Evolutionary conservation across 1,140 invertebrate genomes (phyloP).

Genomic region (Capitella teleta): DNA sequence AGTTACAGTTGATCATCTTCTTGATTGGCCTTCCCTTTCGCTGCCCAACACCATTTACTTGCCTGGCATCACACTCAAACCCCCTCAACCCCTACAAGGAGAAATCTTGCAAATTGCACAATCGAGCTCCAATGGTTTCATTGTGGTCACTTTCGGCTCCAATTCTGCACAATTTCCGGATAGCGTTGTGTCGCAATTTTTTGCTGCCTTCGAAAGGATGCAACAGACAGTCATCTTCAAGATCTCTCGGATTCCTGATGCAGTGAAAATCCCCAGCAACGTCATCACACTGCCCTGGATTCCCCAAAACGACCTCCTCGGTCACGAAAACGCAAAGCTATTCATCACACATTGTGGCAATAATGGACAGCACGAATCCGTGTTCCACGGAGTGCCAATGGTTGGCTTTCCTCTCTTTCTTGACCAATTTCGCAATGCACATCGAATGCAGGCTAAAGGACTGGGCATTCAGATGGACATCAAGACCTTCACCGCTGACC

Average conservation of each 20-base stretch:
- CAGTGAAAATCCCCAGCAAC: constrained; percentile 44
- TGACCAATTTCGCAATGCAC: constrained; percentile 9
- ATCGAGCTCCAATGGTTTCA: too few species aligned
- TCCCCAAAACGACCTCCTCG: constrained; percentile 47
- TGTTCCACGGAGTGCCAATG: constrained; percentile 12
- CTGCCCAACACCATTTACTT: constrained; percentile 7
- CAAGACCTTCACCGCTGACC: neutral
- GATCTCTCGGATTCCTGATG: neutral
- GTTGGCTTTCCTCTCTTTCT: constrained; percentile 6
- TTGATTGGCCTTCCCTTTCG: neutral
- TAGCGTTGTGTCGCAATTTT: too few species aligned
- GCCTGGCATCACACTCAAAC: neutral
- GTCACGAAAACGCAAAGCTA: constrained; percentile 15
- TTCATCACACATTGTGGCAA: constrained; percentile 26
- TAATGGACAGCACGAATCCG: constrained; percentile 20
- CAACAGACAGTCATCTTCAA: constrained; percentile 2
- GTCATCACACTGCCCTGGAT: constrained; percentile 54
- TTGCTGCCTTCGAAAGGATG: neutral
- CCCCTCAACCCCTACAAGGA: too few species aligned
- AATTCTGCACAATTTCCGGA: too few species aligned
- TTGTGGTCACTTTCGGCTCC: too few species aligned
- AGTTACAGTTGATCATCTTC: neutral
- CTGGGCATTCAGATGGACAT: constrained; percentile 1
- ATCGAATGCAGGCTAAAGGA: constrained; percentile 1
- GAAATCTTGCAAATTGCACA: too few species aligned